phyloP scores from a whole-genome alignment of 2,888 invertebrate genomes.

The Rhorus exstirpatorius region DNA sequence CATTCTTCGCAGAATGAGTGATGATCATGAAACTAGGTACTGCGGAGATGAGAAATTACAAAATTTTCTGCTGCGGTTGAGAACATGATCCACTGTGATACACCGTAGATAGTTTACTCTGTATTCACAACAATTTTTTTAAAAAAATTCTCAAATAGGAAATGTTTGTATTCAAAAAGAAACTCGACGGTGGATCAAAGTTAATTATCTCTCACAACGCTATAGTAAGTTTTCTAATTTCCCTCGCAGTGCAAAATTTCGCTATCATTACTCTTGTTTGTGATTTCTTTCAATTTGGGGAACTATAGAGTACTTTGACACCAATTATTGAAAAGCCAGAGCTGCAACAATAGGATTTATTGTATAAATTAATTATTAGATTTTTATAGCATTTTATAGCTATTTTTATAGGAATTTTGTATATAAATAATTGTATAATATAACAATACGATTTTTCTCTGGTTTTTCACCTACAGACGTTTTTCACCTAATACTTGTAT shows the following conservation, averaged over 20 bases:
- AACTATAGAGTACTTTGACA: slow-evolving; percentile 9
- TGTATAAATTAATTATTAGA: slow-evolving; percentile 7
- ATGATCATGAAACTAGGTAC: slow-evolving; percentile 15
- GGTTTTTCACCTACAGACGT: background rate
- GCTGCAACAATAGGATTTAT: slow-evolving; percentile 17
- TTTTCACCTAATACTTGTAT: slow-evolving; percentile 21
- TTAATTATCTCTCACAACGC: background rate
- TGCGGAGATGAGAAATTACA: too few relatives aligned
- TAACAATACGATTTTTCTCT: background rate
- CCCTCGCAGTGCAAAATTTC: slow-evolving; percentile 17
- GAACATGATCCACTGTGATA: slow-evolving; percentile 12
- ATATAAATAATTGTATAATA: slow-evolving; percentile 22
- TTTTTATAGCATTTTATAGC: slow-evolving; percentile 24
- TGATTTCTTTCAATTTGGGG: too few relatives aligned
- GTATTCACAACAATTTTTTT: slow-evolving; percentile 20
- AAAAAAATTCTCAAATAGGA: slow-evolving; percentile 7
- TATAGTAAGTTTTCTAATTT: slow-evolving; percentile 5
- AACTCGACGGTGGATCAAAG: slow-evolving; percentile 6
- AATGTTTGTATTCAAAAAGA: slow-evolving; percentile 4
- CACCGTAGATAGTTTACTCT: slow-evolving; percentile 17
- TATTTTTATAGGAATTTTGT: slow-evolving; percentile 25
- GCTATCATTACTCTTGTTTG: too few relatives aligned
- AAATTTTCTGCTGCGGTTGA: slow-evolving; percentile 12
- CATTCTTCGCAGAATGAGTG: slow-evolving; percentile 19
- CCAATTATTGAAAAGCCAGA: slow-evolving; percentile 27